phyloP scores from a whole-genome alignment of 2,888 invertebrate genomes.

The Trichopria drosophilae region DNA sequence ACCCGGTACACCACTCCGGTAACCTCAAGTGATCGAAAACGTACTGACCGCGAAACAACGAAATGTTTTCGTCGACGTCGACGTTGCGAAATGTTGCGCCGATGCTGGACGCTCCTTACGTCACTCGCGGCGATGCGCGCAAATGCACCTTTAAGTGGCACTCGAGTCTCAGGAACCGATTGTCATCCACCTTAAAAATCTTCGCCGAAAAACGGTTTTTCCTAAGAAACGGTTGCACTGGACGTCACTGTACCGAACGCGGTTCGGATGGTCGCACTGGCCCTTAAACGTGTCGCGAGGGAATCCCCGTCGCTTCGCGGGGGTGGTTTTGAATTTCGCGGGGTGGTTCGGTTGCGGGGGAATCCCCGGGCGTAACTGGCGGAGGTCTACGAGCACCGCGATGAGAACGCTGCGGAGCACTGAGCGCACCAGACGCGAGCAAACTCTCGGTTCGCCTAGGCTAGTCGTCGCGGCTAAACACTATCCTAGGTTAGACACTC shows the following conservation, averaged over 20 bases:
- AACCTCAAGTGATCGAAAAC: too few relatives aligned
- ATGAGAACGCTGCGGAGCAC: conserved; percentile 51
- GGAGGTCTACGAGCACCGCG: conserved; percentile 43
- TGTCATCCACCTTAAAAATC: too few relatives aligned
- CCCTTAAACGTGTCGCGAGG: too few relatives aligned
- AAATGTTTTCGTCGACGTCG: conserved; percentile 21
- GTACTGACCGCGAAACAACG: conserved; percentile 13
- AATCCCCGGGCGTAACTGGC: conserved; percentile 14
- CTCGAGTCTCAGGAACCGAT: too few relatives aligned
- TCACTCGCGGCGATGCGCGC: conserved; percentile 20
- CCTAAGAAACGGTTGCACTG: too few relatives aligned
- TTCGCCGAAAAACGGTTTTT: too few relatives aligned
- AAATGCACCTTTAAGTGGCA: not conserved
- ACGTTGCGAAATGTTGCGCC: conserved; percentile 15
- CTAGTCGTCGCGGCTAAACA: conserved; percentile 53
- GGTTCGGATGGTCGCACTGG: too few relatives aligned
- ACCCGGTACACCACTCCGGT: not conserved
- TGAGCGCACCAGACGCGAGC: conserved; percentile 50
- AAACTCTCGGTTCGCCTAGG: conserved; percentile 53
- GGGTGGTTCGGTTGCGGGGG: conserved; percentile 7
- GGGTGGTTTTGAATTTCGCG: conserved; percentile 6
- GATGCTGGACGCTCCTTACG: conserved; percentile 18
- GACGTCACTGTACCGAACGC: too few relatives aligned
- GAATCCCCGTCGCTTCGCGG: too few relatives aligned
- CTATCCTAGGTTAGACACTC: conserved; percentile 56